Base-by-base conservation (phyloP, 2,113 vertebrate species). In the Siniperca knerii region DNA sequence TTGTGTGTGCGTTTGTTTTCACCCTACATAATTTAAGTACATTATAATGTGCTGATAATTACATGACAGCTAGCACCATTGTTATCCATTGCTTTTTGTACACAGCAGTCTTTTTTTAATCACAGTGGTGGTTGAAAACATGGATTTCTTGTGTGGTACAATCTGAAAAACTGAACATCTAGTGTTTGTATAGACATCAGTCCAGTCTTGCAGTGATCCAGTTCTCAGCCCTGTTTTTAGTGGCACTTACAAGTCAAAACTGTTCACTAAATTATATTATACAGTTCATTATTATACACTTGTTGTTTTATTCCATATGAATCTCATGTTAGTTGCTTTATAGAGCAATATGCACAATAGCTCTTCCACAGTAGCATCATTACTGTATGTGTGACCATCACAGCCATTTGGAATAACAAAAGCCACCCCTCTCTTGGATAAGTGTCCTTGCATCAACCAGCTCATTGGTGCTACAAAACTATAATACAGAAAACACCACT, bases 361-460 rank as follows among this genome's bases (percentile, higher is more conserved):
- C 58, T 83, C 44, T 83, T 50, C 15, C 50, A 81, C 71, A 65
- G 77, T 78, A 82, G 57, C 73, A 82, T 82, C 80, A 64, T 81
- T 81, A 48, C 42, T 44, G 42, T 44, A 9, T 44, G 42, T 73
- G 44, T 86, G 73, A 85, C 73, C 68, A 57, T 91, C 72, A 76
- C 87, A 80, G 75, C 79, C 81, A 75, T 89, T 77, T 84, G 90
- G 87, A 92, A 92, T 84, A 88, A 85, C 75, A 78, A 77, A 87
- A 91, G 88, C 92, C 92, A 89, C 67, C 46, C 58, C 62, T 89
- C 65, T 85, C 37, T 16, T 79, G 4, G 42, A 82, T 75, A 94
- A 94, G 94, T 95, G 94, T 90, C 93, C 94, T 95, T 93, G 91
- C 89, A 87, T 92, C 89, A 90, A 86, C 64, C 48, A 60, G 44